phyloP scores from a whole-genome alignment of 2,113 vertebrate species.

The Ailuropoda melanoleuca region DNA sequence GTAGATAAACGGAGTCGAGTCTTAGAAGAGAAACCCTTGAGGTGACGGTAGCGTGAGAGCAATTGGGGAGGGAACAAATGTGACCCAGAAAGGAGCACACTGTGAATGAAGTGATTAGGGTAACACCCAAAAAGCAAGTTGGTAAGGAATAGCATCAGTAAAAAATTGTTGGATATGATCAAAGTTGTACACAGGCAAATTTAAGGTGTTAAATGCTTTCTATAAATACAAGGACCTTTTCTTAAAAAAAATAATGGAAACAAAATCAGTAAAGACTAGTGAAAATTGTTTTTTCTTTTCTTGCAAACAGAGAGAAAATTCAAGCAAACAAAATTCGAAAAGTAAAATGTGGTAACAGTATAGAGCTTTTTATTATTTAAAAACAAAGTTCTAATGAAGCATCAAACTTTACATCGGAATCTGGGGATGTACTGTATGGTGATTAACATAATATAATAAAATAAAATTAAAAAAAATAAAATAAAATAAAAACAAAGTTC shows the following conservation, averaged over 20 bases:
- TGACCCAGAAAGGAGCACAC: neutral
- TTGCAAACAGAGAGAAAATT: neutral
- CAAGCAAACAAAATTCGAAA: neutral
- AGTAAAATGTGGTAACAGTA: neutral
- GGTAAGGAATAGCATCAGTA: neutral
- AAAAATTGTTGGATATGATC: neutral
- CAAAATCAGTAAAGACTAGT: neutral
- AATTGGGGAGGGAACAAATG: neutral
- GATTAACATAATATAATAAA: too few species aligned
- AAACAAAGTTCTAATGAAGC: neutral
- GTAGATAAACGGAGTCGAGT: constrained; percentile 1
- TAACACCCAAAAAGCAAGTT: neutral
- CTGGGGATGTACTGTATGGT: too few species aligned
- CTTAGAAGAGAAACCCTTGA: neutral
- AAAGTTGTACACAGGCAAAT: neutral
- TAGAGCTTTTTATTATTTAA: neutral
- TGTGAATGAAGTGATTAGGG: neutral
- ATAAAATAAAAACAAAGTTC: neutral
- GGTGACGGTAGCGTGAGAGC: neutral
- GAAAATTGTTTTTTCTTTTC: neutral
- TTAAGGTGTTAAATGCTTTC: neutral
- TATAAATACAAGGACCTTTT: neutral
- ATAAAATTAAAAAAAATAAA: too few species aligned
- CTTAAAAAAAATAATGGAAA: neutral
- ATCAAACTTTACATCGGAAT: too few species aligned